A percentile compares a stretch with the other conserved stretches of the same genome.
phyloP scores from a whole-genome alignment of 1,140 invertebrate species.

The Drosophila guanche region DNA sequence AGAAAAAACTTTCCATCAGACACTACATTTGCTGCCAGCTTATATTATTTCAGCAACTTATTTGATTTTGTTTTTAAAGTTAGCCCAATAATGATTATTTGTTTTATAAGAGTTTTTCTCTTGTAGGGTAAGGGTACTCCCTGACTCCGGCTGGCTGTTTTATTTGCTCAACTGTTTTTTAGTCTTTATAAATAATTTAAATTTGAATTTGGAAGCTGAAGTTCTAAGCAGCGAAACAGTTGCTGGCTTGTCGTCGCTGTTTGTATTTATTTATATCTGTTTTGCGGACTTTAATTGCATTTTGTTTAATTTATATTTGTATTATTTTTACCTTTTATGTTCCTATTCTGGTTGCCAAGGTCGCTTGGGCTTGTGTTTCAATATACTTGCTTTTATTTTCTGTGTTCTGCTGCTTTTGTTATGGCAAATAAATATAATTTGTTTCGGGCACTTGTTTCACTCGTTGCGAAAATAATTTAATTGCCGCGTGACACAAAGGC shows the following conservation, averaged over 20 bases:
- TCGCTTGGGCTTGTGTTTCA: constrained; percentile 46
- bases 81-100: no score
- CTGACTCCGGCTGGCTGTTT: background rate
- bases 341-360: constrained; percentile 35
- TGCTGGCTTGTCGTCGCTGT: constrained; percentile 23
- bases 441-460: constrained; percentile 42
- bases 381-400: constrained; percentile 15
- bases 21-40: no score
- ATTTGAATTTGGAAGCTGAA: constrained; percentile 19
- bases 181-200: constrained; percentile 1
- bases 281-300: constrained; percentile 40
- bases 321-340: constrained; percentile 26
- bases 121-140: background rate
- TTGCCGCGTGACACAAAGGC: constrained; percentile 49
- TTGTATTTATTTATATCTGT: constrained; percentile 60
- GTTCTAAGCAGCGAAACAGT: constrained; percentile 46
- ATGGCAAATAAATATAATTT: constrained; percentile 65
- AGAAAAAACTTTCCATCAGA: constrained; percentile 10
- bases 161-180: constrained; percentile 39
- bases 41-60: background rate
- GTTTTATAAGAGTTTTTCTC: background rate
- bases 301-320: constrained; percentile 40
- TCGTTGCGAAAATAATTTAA: constrained; percentile 57
- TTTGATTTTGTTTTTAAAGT: no score
- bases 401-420: constrained; percentile 29